A percentile compares a stretch with the other conserved stretches of the same genome.
phyloP scores from a whole-genome alignment of 2,888 invertebrate species.

The Gasteruption jaculator region DNA sequence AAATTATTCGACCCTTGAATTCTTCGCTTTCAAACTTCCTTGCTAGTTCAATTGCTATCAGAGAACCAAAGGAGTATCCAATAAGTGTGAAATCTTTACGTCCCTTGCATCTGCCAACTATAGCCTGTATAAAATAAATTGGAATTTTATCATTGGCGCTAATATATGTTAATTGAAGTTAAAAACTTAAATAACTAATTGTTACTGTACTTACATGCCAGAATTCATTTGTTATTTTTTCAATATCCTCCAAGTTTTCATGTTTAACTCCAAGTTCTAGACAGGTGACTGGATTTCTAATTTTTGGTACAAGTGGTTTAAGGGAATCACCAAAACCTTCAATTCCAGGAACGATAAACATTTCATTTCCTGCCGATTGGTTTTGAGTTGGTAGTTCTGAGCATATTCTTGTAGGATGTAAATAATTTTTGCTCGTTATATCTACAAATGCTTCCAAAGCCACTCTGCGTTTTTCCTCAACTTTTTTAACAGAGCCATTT shows the following conservation, averaged over 20 bases:
- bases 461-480: conserved; percentile 22
- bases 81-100: conserved; percentile 62
- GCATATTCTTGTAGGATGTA: conserved; percentile 25
- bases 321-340: conserved; percentile 47
- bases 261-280: no score
- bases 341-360: conserved; percentile 49
- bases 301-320: conserved; percentile 34
- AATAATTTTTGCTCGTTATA: conserved; percentile 21
- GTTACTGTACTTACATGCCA: conserved; percentile 55
- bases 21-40: conserved; percentile 66
- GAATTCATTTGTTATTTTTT: conserved; percentile 55
- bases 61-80: conserved; percentile 86
- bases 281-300: no score
- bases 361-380: conserved; percentile 26
- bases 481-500: conserved; percentile 48
- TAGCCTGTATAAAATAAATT: conserved; percentile 51
- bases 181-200: no score
- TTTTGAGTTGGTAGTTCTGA: conserved; percentile 30
- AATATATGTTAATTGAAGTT: no score
- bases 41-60: conserved; percentile 74
- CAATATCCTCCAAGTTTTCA: conserved; percentile 46
- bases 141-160: no score
- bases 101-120: conserved; percentile 51
- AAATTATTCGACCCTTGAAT: conserved; percentile 60
- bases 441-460: conserved; percentile 30